phyloP scores from a whole-genome alignment of 2,113 vertebrate genomes.

The Saguinus midas region DNA sequence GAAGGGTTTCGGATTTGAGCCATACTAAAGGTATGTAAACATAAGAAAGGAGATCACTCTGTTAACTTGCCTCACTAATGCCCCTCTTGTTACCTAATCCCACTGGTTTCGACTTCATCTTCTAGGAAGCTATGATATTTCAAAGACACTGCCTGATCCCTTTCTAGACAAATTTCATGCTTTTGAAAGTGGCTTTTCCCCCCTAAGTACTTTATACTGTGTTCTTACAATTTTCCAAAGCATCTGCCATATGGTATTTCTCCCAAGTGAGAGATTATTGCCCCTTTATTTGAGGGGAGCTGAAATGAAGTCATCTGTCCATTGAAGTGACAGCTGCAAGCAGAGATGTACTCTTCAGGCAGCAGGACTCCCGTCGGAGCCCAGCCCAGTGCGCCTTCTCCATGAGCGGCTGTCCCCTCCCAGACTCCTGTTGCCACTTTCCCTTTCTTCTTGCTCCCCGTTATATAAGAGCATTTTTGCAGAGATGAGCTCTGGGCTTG shows the following conservation, averaged over 20 bases:
- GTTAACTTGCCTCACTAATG: conserved; percentile 25
- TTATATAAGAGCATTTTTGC: conserved; percentile 66
- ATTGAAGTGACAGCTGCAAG: conserved; percentile 68
- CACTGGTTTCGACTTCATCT: not conserved
- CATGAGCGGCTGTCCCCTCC: not conserved
- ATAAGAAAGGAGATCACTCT: conserved; percentile 11
- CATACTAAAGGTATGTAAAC: conserved; percentile 50
- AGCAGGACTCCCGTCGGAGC: not conserved
- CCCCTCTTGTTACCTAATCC: conserved; percentile 57
- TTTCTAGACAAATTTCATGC: conserved; percentile 67
- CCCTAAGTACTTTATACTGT: conserved; percentile 49
- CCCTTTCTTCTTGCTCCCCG: not conserved
- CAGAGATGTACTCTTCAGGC: not conserved
- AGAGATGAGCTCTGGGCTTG: conserved; percentile 57
- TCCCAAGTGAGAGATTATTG: conserved; percentile 64
- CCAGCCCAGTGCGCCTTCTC: not conserved
- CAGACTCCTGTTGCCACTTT: not conserved
- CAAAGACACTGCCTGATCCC: conserved; percentile 60
- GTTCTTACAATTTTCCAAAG: conserved; percentile 72
- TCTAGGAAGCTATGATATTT: conserved; percentile 64
- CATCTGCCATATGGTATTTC: conserved; percentile 67
- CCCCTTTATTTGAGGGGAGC: conserved; percentile 32
- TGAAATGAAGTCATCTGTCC: conserved; percentile 75
- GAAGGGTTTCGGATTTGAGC: not conserved
- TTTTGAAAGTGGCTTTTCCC: conserved; percentile 35